phyloP scores from a whole-genome alignment of 2,797 vertebrate species.

The Limosa lapponica region DNA sequence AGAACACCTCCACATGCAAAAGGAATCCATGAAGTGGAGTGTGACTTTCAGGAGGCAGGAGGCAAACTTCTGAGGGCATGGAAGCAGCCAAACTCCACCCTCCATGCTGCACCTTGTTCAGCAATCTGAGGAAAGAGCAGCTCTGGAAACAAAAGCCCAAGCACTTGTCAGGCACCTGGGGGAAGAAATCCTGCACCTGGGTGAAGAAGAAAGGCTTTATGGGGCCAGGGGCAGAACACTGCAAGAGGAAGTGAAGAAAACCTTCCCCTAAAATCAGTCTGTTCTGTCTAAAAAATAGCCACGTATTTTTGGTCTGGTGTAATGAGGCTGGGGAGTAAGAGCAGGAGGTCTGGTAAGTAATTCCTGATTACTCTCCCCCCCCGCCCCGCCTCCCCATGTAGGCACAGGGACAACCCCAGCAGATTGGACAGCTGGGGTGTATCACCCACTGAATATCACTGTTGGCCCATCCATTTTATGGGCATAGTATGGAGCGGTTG shows the following conservation, averaged over 20 bases:
- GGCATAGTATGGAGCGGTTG: background rate
- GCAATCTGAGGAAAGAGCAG: background rate
- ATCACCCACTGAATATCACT: background rate
- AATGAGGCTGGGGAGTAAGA: background rate
- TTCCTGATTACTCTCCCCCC: background rate
- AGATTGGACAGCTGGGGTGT: background rate
- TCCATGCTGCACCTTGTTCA: background rate
- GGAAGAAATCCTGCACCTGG: background rate
- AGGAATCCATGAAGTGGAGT: background rate
- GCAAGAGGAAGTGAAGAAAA: background rate
- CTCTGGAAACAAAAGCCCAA: background rate
- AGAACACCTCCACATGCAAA: background rate
- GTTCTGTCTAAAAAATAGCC: background rate
- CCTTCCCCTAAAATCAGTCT: background rate
- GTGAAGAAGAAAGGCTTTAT: background rate
- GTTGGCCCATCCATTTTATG: background rate
- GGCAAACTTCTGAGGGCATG: background rate
- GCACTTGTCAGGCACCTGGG: background rate
- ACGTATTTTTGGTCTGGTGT: background rate
- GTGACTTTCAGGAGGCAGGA: background rate
- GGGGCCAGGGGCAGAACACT: rapidly evolving
- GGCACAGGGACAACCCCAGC: background rate
- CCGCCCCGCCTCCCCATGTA: background rate
- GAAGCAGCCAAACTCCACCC: background rate
- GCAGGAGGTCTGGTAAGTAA: background rate